phyloP scores from a whole-genome alignment of 2,888 invertebrate genomes.

The Aproaerema taeniolella region DNA sequence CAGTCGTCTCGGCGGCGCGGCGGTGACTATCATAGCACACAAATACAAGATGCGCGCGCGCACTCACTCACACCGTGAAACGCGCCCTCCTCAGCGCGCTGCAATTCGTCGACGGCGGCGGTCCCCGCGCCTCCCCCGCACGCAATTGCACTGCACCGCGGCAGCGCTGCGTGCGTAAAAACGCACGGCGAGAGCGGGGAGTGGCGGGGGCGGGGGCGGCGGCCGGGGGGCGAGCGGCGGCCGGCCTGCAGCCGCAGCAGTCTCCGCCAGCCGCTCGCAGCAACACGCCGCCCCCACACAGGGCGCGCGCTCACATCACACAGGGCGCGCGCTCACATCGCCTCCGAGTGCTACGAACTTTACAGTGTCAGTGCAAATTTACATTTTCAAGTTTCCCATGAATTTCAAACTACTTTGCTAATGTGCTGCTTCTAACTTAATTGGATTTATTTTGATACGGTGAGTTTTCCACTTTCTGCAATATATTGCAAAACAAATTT shows the following conservation, averaged over 20 bases:
- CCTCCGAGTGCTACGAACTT: constrained; percentile 53
- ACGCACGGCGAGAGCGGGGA: constrained; percentile 49
- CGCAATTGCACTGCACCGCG: constrained; percentile 75
- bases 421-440: constrained; percentile 26
- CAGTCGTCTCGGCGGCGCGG: constrained; percentile 45
- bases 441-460: constrained; percentile 36
- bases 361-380: constrained; percentile 58
- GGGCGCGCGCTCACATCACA: constrained; percentile 31
- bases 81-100: constrained; percentile 67
- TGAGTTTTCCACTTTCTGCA: constrained; percentile 23
- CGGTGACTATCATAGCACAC: constrained; percentile 4
- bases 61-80: constrained; percentile 54
- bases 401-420: constrained; percentile 26
- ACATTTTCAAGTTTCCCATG: constrained; percentile 35
- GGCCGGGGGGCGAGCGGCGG: constrained; percentile 41
- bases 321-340: constrained; percentile 35
- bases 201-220: constrained; percentile 38
- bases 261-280: constrained; percentile 66
- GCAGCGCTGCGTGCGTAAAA: constrained; percentile 71
- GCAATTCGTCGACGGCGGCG: constrained; percentile 68
- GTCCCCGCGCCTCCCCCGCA: constrained; percentile 52
- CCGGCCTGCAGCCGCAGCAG: constrained; percentile 37
- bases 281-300: constrained; percentile 71
- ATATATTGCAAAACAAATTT: constrained; percentile 12
- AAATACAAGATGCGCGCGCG: constrained; percentile 23